Evolutionary conservation across 2,113 vertebrate species (phyloP).

Genomic region (Proteles cristata): DNA sequence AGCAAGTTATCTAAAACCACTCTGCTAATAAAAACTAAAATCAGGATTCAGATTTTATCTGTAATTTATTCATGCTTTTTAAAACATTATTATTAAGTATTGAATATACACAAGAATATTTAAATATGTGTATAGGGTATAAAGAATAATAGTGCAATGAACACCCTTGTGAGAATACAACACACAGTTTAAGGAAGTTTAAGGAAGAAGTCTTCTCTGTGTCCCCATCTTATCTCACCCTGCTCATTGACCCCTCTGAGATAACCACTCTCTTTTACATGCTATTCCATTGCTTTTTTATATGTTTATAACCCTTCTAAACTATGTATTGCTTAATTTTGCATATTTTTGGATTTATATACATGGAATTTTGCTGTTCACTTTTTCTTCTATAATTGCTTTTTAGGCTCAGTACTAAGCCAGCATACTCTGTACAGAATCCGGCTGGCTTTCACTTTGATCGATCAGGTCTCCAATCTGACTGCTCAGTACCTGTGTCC

Average conservation of each 20-base stretch:
- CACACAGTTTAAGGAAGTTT: background rate
- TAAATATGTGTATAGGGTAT: background rate
- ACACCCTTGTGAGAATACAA: background rate
- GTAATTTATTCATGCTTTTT: background rate
- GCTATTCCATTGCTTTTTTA: background rate
- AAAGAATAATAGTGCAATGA: background rate
- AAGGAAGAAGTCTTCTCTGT: background rate
- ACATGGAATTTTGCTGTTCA: background rate
- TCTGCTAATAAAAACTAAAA: conserved; percentile 12
- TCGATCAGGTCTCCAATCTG: background rate
- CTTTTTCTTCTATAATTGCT: background rate
- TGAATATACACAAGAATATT: background rate
- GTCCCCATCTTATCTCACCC: background rate
- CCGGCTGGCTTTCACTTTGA: background rate
- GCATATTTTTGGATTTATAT: background rate
- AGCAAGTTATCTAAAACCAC: background rate
- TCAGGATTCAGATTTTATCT: conserved; percentile 13
- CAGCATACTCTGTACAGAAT: background rate
- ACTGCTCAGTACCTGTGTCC: background rate
- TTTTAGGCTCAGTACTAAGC: background rate
- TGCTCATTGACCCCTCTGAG: background rate
- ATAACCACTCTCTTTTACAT: background rate
- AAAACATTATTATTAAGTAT: background rate
- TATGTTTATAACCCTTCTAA: background rate
- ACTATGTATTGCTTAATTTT: background rate